Evolutionary conservation across 2,888 invertebrate species (phyloP), one percentile per base, ranked within the genome.

Genomic region (Chromoteleia sp.): DNA sequence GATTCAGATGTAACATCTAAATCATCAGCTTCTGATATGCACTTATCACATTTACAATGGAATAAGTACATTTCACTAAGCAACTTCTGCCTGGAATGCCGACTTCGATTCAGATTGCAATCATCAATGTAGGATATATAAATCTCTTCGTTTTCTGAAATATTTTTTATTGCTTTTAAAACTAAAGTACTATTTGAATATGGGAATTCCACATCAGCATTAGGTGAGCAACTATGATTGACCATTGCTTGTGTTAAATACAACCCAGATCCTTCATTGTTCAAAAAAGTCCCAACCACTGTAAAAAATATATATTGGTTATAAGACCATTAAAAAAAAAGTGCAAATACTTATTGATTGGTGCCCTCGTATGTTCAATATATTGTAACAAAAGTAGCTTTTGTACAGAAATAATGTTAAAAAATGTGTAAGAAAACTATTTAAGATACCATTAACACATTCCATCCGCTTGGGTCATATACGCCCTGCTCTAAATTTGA

Each of bases 161-260:
- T 97, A 65, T 95, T 94, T 67, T 93, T 93, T 5, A 94, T 88
- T 0, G 98, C 97, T 83, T 95, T 94, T 68, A 97, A 89, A 8
- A 95, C 95, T 73, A 97, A 92, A 68, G 94, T 94, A 83, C 95
- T 96, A 91, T 97, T 96, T 52, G 97, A 96, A 87, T 96, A 94
- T 0, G 96, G 95, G 90, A 98, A 99, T 17, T 95, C 94, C 0
- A 96, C 95, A 89, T 96, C 95, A 0, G 98, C 97, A 91, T 98
- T 98, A 0, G 98, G 98, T 0, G 93, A 91, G 89, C 99, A 99
- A 87, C 97, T 98, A 92, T 99, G 99, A 92, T 99, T 99, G 84
- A 96, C 95, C 45, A 96, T 94, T 89, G 98, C 98, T 90, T 98
- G 98, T n/a, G 96, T 89, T 19, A 93, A 92, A 91, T 96, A 99